Evolutionary conservation across 1,140 invertebrate species (phyloP).

Genomic region (Oedothorax gibbosus): DNA sequence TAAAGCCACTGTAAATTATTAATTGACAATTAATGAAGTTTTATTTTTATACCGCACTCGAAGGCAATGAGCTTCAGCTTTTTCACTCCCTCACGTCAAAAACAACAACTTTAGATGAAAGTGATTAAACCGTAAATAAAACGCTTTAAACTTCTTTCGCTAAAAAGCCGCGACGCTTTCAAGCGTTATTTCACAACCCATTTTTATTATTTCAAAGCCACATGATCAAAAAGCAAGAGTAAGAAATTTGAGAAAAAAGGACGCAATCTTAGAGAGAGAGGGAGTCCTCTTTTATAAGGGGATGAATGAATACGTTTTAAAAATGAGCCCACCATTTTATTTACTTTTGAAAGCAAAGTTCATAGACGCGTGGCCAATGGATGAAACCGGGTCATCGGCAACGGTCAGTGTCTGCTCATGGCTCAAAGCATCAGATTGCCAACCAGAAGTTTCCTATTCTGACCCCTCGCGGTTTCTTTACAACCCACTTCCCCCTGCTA

Average conservation of each 20-base stretch:
- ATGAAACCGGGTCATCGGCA: slow-evolving; percentile 56
- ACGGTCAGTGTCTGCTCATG: slow-evolving; percentile 52
- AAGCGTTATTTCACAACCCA: neutral
- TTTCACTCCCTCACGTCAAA: no score
- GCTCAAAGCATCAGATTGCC: slow-evolving; percentile 54
- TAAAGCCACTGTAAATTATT: no score
- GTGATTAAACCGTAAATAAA: no score
- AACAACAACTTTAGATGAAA: no score
- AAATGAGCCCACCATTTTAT: slow-evolving; percentile 47
- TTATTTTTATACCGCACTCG: no score
- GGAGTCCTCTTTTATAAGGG: neutral
- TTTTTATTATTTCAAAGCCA: neutral
- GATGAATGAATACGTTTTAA: slow-evolving; percentile 41
- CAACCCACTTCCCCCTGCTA: slow-evolving; percentile 36
- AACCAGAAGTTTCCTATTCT: slow-evolving; percentile 54
- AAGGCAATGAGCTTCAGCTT: no score
- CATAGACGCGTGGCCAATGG: slow-evolving; percentile 47
- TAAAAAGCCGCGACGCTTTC: neutral
- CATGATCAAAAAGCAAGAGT: no score
- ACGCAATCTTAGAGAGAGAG: no score
- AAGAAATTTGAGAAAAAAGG: neutral
- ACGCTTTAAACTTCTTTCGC: neutral
- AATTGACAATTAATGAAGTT: no score
- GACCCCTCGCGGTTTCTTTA: slow-evolving; percentile 45
- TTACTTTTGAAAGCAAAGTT: slow-evolving; percentile 51